These are phyloP conservation scores for Mesaphorura yosii DNA, from an alignment of 1,140 invertebrate species.

Conservation along the genomic window DNA sequence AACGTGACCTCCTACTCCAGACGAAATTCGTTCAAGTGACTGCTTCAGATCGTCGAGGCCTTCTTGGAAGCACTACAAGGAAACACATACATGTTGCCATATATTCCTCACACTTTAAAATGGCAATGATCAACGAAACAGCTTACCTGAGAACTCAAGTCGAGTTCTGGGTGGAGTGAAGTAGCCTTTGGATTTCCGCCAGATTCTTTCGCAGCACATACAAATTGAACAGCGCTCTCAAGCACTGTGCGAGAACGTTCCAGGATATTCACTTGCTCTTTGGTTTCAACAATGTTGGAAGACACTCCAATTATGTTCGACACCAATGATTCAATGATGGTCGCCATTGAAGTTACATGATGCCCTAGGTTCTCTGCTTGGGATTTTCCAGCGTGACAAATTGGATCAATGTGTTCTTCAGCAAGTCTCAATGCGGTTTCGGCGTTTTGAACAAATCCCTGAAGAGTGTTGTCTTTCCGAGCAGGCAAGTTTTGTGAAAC, in stretches of 20 bases:
- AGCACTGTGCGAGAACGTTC: conserved; percentile 90
- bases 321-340: conserved; percentile 74
- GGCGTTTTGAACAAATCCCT: conserved; percentile 59
- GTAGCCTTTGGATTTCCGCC: conserved; percentile 72
- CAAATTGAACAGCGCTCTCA: conserved; percentile 74
- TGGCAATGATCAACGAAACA: conserved; percentile 2
- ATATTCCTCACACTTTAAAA: neutral
- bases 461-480: conserved; percentile 60
- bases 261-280: conserved; percentile 74
- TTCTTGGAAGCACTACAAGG: conserved; percentile 29
- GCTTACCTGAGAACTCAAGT: conserved; percentile 27
- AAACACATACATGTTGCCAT: too few species aligned
- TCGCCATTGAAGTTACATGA: conserved; percentile 61
- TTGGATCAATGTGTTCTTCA: conserved; percentile 63
- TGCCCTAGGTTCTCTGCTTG: conserved; percentile 91
- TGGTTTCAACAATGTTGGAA: conserved; percentile 76
- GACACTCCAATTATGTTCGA: conserved; percentile 71
- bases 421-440: conserved; percentile 24
- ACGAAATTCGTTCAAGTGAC: conserved; percentile 29
- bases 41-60: conserved; percentile 29
- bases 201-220: conserved; percentile 74
- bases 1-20: conserved; percentile 53
- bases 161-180: conserved; percentile 27
- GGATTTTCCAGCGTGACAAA: conserved; percentile 67
- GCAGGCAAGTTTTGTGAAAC: conserved; percentile 67